These are phyloP conservation scores for Podabrus alpinus DNA, from an alignment of 2,888 invertebrate genomes.

Conservation along the genomic window DNA sequence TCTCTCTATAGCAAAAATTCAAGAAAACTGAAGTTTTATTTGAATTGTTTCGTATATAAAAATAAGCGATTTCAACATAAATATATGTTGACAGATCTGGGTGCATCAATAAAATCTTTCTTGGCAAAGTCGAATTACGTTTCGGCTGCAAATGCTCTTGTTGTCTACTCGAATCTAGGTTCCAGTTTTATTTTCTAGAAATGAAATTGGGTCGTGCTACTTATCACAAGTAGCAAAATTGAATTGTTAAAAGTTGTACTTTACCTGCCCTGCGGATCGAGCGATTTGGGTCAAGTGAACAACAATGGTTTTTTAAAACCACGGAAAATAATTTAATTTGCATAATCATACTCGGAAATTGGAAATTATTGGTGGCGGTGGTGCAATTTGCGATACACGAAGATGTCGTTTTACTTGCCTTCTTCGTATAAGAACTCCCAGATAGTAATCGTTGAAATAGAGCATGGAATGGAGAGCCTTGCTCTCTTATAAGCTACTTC, in stretches of 20 bases:
- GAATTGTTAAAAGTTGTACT: background rate
- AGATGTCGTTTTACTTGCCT: background rate
- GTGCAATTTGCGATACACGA: background rate
- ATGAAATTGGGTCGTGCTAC: background rate
- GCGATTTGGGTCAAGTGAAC: background rate
- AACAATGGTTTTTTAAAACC: background rate
- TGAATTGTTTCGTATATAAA: conserved; percentile 3
- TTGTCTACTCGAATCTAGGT: background rate
- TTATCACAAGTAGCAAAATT: background rate
- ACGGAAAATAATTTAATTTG: background rate
- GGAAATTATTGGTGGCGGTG: background rate
- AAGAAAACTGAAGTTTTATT: background rate
- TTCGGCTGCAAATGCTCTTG: background rate
- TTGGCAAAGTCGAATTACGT: conserved; percentile 2
- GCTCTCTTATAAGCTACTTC: background rate
- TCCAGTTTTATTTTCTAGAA: background rate
- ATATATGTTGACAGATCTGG: conserved; percentile 9
- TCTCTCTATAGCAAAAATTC: background rate
- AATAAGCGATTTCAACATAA: conserved; percentile 4
- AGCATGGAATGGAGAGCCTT: background rate
- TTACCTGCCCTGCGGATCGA: background rate
- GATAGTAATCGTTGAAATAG: background rate
- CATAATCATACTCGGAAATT: background rate
- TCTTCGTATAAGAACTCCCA: no score
- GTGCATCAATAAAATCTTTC: conserved; percentile 11